Percentiles rank a stretch among this genome's conserved stretches.
Conservation (phyloP, 2,113 vertebrate species). For the Oryzias javanicus region DNA sequence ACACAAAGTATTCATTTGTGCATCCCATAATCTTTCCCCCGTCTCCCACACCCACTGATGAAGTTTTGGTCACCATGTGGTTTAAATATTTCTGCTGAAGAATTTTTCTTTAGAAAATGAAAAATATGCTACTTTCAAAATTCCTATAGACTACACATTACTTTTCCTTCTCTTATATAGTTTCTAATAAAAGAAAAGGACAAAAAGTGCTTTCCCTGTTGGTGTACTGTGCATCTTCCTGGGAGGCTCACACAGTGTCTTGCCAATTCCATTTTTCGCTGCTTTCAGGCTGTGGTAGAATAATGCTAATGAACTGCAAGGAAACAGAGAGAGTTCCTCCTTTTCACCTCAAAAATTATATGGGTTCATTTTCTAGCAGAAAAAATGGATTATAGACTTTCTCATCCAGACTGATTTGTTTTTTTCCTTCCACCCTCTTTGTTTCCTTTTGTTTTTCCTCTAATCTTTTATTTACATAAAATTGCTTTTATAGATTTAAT, state of each 20-base stretch:
- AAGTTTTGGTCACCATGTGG: no score
- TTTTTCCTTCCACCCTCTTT: background rate
- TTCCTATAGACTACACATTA: background rate
- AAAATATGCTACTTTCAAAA: no score
- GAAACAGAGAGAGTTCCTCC: background rate
- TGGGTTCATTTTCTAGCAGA: constrained; percentile 29
- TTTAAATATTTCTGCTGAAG: no score
- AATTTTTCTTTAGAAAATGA: no score
- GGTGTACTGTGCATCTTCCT: constrained; percentile 7
- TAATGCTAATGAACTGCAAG: constrained; percentile 41
- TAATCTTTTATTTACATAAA: background rate
- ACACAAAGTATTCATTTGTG: no score
- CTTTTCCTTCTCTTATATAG: background rate
- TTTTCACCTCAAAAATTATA: constrained; percentile 15
- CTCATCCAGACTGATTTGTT: constrained; percentile 25
- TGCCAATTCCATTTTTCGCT: constrained; percentile 15
- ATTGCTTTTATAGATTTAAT: constrained; percentile 4
- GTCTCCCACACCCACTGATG: no score
- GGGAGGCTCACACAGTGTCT: constrained; percentile 11
- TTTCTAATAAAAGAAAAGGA: no score
- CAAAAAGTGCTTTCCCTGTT: no score
- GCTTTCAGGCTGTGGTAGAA: constrained; percentile 19
- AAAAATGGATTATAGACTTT: constrained; percentile 30
- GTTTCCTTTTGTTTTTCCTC: background rate
- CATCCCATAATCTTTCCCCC: no score